A percentile compares a stretch with the other conserved stretches of the same genome.
phyloP scores from a whole-genome alignment of 1,140 invertebrate genomes.

The Drosophila micromelanica region DNA sequence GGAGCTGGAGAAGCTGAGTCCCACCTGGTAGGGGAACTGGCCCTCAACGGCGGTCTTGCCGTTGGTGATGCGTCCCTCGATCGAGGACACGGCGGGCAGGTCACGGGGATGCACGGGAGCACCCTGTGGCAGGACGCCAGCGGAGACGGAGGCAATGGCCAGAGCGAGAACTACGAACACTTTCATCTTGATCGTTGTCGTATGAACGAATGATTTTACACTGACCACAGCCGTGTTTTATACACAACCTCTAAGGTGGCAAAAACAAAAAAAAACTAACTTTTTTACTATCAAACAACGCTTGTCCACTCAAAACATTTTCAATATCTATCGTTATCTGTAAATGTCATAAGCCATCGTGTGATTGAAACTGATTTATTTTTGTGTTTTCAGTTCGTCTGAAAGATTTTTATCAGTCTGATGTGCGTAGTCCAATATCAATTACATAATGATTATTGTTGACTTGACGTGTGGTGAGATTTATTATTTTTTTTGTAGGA shows the following conservation, averaged over 20 bases:
- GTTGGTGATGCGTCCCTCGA: conserved; percentile 79
- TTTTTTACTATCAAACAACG: no score
- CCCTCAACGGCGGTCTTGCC: conserved; percentile 65
- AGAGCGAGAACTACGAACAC: conserved; percentile 70
- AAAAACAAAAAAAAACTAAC: no score
- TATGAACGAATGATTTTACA: conserved; percentile 50
- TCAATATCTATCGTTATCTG: conserved; percentile 16
- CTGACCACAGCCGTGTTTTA: neutral
- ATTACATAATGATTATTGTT: no score
- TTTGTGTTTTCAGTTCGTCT: conserved; percentile 24
- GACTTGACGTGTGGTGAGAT: no score
- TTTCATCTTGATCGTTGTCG: conserved; percentile 68
- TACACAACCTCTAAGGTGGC: no score
- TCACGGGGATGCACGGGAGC: conserved; percentile 58
- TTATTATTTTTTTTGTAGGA: neutral
- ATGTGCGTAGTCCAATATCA: neutral
- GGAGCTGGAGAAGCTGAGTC: conserved; percentile 77
- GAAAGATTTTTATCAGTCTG: conserved; percentile 2
- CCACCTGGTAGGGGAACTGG: conserved; percentile 86
- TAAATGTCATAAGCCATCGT: conserved; percentile 23
- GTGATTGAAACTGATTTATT: conserved; percentile 39
- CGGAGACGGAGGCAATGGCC: conserved; percentile 67
- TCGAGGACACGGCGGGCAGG: conserved; percentile 34
- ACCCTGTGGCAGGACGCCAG: conserved; percentile 53
- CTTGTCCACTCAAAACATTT: neutral